Evolutionary conservation across 2,888 invertebrate species (phyloP), one percentile per base, ranked within the genome.

Genomic region (Cheilosia pagana): DNA sequence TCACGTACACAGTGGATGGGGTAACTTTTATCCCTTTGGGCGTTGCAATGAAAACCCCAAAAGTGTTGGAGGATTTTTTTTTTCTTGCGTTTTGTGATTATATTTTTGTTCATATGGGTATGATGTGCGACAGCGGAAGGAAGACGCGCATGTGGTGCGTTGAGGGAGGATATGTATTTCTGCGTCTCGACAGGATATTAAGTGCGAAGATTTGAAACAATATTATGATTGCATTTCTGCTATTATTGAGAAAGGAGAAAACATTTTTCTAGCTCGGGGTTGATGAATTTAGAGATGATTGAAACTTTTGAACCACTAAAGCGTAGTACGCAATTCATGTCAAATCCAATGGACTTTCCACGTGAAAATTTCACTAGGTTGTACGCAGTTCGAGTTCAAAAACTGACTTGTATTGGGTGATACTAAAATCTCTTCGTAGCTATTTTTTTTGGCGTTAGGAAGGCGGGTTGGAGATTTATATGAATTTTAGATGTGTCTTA

Each of bases 121-220:
- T 74, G 78, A 72, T 10, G 72, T 16, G 35, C 3, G 78, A 45
- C 45, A 45, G 45, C 16, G 1, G 21, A 68, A 50, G 72, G 78
- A 78, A 74, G 74, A 19, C 78, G n/a, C n/a, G n/a, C n/a, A 79
- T 79, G 79, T 75, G 83, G 83, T 79, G 79, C 39, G 63, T 63
- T 19, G 65, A 23, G 70, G 74, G 68, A 59, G 16, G 75, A 25
- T 25, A 25, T 28, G 59, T 48, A 43, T 31, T 62, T 62, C 25
- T 75, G 53, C 39, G 16, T 59, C 21, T 52, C 31, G 63, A 83
- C 82, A 83, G 83, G 83, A 85, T 85, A 85, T 85, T 79, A 79
- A 79, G 75, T 79, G 75, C 74, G 74, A 79, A 79, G 50, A 85
- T 85, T 79, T 74, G 78, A 83, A 83, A 83, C 74, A 83, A 83